Conservation (phyloP, 1,140 invertebrate species). For the Oedothorax gibbosus region DNA sequence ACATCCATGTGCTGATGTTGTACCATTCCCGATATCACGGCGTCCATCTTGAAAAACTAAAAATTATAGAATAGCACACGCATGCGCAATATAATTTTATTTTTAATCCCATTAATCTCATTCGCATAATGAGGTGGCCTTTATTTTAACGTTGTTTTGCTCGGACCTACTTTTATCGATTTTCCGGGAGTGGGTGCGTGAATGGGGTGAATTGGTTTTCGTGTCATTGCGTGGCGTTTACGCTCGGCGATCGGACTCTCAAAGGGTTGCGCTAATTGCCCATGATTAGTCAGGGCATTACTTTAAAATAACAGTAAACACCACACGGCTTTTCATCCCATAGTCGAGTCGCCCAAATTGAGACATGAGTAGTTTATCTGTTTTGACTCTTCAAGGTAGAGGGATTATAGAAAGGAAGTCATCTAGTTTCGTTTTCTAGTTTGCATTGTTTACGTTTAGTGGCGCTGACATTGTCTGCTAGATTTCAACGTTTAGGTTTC, state of each 20-base stretch:
- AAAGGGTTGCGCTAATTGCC: background rate
- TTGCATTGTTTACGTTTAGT: no score
- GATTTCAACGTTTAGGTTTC: no score
- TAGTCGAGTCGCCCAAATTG: no score
- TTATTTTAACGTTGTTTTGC: conserved; percentile 57
- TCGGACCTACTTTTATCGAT: conserved; percentile 60
- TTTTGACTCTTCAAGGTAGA: no score
- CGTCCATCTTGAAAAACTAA: conserved; percentile 61
- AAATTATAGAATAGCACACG: conserved; percentile 61
- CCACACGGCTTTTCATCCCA: no score
- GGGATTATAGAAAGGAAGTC: no score
- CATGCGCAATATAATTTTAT: conserved; percentile 62
- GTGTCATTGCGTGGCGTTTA: conserved; percentile 38
- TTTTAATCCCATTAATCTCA: conserved; percentile 62
- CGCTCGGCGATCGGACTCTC: background rate
- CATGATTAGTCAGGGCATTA: conserved; percentile 16
- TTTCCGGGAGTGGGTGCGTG: conserved; percentile 33
- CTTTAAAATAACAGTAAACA: conserved; percentile 30
- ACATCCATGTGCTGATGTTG: conserved; percentile 43
- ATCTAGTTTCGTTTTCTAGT: no score
- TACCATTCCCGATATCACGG: conserved; percentile 57
- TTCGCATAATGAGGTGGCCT: conserved; percentile 61
- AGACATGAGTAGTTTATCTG: no score
- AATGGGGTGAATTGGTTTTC: conserved; percentile 28
- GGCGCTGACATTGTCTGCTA: no score